Conservation (phyloP, 2,888 invertebrate genomes). For the Agrypnus murinus region DNA sequence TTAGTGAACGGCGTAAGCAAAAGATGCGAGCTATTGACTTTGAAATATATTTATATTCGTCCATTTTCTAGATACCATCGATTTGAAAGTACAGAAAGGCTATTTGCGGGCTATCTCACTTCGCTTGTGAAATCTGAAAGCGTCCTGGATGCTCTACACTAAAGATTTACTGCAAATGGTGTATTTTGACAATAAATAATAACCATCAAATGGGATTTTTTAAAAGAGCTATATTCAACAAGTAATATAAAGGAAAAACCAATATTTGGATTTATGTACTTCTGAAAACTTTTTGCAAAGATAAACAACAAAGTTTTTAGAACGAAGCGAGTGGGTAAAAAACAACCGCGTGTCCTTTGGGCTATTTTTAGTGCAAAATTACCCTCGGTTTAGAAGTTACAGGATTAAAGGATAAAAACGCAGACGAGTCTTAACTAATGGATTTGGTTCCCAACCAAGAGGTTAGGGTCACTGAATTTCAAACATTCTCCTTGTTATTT, state of each 20-base stretch:
- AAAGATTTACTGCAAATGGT: neutral
- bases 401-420: constrained; percentile 38
- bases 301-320: neutral
- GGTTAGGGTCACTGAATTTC: neutral
- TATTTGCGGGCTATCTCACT: constrained; percentile 7
- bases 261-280: too few relatives aligned
- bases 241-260: neutral
- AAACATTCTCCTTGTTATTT: too few relatives aligned
- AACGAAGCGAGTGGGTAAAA: neutral
- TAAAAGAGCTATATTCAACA: neutral
- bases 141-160: neutral
- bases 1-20: constrained; percentile 21
- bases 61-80: constrained; percentile 4
- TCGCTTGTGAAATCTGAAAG: neutral
- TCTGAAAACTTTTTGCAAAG: too few relatives aligned
- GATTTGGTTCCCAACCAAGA: constrained; percentile 3
- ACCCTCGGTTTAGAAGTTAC: constrained; percentile 18
- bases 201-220: neutral
- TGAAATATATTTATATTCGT: constrained; percentile 24
- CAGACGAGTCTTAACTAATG: constrained; percentile 37
- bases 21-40: constrained; percentile 14
- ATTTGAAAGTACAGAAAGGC: constrained; percentile 16
- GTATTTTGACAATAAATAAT: neutral
- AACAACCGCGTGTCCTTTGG: constrained; percentile 23
- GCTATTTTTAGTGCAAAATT: constrained; percentile 31